A percentile compares a stretch with the other conserved stretches of the same genome.
Conservation (phyloP, 2,113 vertebrate genomes). For the Felis chaus region DNA sequence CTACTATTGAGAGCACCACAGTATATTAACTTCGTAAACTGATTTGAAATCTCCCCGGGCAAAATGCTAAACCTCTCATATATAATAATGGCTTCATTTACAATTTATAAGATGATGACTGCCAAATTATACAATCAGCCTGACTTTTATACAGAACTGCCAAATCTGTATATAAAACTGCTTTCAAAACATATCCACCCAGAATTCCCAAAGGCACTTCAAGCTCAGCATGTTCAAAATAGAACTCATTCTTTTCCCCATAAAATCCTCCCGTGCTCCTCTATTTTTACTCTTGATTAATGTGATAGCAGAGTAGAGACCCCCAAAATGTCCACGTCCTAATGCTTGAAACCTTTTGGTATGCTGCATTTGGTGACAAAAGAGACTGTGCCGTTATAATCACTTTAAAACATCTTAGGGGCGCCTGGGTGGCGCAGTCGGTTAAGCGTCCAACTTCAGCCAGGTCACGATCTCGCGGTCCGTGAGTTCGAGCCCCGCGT, state of each 20-base stretch:
- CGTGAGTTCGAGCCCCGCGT: no score
- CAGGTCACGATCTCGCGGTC: no score
- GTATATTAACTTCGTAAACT: constrained; percentile 24
- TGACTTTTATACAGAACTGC: constrained; percentile 35
- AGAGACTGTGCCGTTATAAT: not conserved
- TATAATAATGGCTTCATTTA: constrained; percentile 42
- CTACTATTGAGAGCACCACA: not conserved
- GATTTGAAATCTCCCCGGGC: not conserved
- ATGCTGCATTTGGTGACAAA: not conserved
- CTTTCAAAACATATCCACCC: constrained; percentile 11
- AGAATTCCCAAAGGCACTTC: not conserved
- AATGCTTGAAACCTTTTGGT: not conserved
- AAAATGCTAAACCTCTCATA: constrained; percentile 3
- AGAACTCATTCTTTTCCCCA: not conserved
- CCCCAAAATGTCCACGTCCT: not conserved
- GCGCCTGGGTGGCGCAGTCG: no score
- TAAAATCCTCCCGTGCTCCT: not conserved
- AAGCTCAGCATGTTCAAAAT: not conserved
- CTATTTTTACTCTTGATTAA: not conserved
- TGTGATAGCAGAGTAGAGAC: not conserved
- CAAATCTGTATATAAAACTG: constrained; percentile 6
- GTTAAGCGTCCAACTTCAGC: no score
- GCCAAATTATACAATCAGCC: constrained; percentile 10
- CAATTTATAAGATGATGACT: constrained; percentile 30
- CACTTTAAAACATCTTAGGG: not conserved